A percentile compares a stretch with the other conserved stretches of the same genome.
These are phyloP conservation scores for Conus canariensis DNA, from an alignment of 2,888 invertebrate species.

Conservation along the genomic window DNA sequence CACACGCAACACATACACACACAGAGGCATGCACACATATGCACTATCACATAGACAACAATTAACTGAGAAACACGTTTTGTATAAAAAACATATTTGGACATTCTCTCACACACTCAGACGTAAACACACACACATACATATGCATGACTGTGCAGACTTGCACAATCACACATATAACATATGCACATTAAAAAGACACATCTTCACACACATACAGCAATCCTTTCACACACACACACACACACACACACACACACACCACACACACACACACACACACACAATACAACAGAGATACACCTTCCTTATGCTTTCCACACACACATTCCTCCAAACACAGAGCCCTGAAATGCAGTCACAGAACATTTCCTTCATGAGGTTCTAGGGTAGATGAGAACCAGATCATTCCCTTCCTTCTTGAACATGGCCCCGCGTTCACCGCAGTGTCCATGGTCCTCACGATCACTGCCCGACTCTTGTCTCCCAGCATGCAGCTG, in stretches of 20 bases:
- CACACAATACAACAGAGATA: too few relatives aligned
- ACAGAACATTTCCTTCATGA: constrained; percentile 29
- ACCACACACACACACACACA: too few relatives aligned
- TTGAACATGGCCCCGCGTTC: constrained; percentile 76
- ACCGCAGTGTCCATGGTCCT: constrained; percentile 80
- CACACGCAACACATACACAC: neutral
- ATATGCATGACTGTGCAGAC: neutral
- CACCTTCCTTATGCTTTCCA: too few relatives aligned
- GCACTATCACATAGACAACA: too few relatives aligned
- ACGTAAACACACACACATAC: too few relatives aligned
- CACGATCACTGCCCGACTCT: constrained; percentile 83
- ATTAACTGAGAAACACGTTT: neutral
- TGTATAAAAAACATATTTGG: neutral
- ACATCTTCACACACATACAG: too few relatives aligned
- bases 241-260: too few relatives aligned
- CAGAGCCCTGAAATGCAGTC: too few relatives aligned
- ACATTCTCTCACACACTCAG: too few relatives aligned
- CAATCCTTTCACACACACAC: too few relatives aligned
- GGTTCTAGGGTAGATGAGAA: constrained; percentile 72
- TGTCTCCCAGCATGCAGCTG: constrained; percentile 91
- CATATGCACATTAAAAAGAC: too few relatives aligned
- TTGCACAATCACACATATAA: neutral
- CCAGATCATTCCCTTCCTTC: constrained; percentile 75
- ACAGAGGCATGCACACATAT: neutral
- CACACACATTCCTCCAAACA: too few relatives aligned